Percentiles rank a stretch among this genome's conserved stretches.
phyloP scores from a whole-genome alignment of 2,888 invertebrate species.

The Sinelater perroti region DNA sequence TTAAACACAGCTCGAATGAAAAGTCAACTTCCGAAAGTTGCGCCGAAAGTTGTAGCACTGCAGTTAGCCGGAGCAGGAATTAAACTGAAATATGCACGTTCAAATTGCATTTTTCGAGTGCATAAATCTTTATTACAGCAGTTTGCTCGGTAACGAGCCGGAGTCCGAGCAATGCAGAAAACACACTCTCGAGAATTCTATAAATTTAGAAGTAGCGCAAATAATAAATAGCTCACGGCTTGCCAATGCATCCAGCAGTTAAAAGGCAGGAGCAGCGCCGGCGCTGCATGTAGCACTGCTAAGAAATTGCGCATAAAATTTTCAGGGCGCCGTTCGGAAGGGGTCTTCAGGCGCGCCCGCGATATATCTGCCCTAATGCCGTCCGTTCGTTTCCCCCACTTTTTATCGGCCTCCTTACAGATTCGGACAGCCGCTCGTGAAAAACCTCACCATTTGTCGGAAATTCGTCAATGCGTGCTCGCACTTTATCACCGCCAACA shows the following conservation, averaged over 20 bases:
- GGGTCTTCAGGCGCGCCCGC: constrained; percentile 37
- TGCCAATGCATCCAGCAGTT: constrained; percentile 32
- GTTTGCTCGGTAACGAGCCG: too few species aligned
- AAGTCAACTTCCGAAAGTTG: too few species aligned
- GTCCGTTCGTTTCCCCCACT: constrained; percentile 45
- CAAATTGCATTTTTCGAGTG: too few species aligned
- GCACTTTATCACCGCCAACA: constrained; percentile 34
- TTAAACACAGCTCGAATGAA: too few species aligned
- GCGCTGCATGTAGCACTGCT: constrained; percentile 33
- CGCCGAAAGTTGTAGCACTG: too few species aligned
- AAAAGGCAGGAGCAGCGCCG: constrained; percentile 32
- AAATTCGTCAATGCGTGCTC: constrained; percentile 44
- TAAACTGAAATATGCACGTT: too few species aligned
- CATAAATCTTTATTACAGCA: too few species aligned
- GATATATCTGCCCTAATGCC: constrained; percentile 45
- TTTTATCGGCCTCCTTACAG: constrained; percentile 43
- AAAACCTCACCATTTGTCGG: constrained; percentile 45
- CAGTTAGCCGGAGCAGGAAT: too few species aligned
- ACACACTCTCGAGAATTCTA: constrained; percentile 34
- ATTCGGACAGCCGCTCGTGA: constrained; percentile 40
- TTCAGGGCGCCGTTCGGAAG: constrained; percentile 40
- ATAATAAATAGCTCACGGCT: constrained; percentile 33
- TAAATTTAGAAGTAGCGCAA: constrained; percentile 36
- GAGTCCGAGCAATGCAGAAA: constrained; percentile 28
- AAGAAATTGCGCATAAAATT: constrained; percentile 49